These are phyloP conservation scores for Syngnathus scovelli DNA, from an alignment of 2,113 vertebrate species.

Conservation along the genomic window DNA sequence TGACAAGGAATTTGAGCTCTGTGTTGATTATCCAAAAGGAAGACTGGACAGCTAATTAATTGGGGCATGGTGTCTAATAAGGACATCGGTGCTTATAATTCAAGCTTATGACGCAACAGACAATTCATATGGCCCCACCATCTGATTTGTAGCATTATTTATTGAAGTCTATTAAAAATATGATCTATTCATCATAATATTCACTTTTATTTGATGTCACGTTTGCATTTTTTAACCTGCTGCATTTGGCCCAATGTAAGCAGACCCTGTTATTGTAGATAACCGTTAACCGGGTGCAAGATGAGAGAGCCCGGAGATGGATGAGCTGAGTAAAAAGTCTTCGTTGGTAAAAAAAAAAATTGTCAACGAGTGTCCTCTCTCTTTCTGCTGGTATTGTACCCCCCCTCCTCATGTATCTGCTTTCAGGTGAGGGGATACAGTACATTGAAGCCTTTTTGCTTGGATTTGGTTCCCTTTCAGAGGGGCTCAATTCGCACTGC, in stretches of 20 bases:
- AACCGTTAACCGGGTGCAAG: background rate
- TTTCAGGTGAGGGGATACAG: conserved; percentile 71
- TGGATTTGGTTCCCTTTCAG: conserved; percentile 78
- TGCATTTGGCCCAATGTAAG: background rate
- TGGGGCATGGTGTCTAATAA: background rate
- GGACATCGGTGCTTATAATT: background rate
- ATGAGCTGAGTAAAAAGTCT: background rate
- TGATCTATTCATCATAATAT: background rate
- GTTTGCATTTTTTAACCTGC: background rate
- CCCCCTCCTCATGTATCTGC: conserved; percentile 48
- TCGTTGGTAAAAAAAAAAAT: background rate
- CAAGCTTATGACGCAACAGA: background rate
- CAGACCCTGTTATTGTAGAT: background rate
- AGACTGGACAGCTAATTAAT: background rate
- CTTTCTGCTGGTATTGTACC: conserved; percentile 22
- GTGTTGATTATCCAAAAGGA: no score
- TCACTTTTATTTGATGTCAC: background rate
- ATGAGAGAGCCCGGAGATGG: background rate
- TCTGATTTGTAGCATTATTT: background rate
- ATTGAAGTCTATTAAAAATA: background rate
- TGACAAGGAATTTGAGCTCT: no score
- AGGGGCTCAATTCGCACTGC: conserved; percentile 64
- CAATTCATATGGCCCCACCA: background rate
- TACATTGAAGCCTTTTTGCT: conserved; percentile 70
- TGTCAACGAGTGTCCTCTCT: conserved; percentile 6